These are phyloP conservation scores for Lapara coniferarum DNA, from an alignment of 2,888 invertebrate genomes.

Conservation along the genomic window DNA sequence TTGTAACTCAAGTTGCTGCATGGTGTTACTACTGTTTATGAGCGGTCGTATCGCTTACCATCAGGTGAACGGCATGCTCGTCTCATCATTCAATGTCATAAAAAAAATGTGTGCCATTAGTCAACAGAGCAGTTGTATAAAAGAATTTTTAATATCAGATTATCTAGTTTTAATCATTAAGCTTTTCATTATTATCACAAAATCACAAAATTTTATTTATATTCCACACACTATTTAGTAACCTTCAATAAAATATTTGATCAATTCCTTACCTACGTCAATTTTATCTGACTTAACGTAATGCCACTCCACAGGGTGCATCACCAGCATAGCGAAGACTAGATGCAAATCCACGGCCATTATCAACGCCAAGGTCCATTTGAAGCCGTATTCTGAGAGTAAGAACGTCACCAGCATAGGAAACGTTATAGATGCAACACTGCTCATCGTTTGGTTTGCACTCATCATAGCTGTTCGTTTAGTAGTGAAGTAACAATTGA, in stretches of 20 bases:
- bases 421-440: conserved; percentile 86
- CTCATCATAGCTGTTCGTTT: conserved; percentile 89
- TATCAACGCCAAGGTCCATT: conserved; percentile 87
- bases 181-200: too few relatives aligned
- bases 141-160: too few relatives aligned
- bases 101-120: too few relatives aligned
- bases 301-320: conserved; percentile 91
- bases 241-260: background rate
- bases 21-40: too few relatives aligned
- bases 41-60: too few relatives aligned
- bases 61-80: too few relatives aligned
- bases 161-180: too few relatives aligned
- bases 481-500: conserved; percentile 89
- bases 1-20: too few relatives aligned
- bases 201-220: background rate
- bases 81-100: too few relatives aligned
- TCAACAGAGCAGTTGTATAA: too few relatives aligned
- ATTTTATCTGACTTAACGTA: conserved; percentile 63
- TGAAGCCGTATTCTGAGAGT: conserved; percentile 86
- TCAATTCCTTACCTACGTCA: conserved; percentile 45
- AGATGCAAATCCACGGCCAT: conserved; percentile 87
- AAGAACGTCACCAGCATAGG: conserved; percentile 86
- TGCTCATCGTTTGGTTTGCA: conserved; percentile 88
- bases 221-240: background rate
- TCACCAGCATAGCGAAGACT: conserved; percentile 86